phyloP scores from a whole-genome alignment of 2,888 invertebrate genomes.

The Mermis nigrescens region DNA sequence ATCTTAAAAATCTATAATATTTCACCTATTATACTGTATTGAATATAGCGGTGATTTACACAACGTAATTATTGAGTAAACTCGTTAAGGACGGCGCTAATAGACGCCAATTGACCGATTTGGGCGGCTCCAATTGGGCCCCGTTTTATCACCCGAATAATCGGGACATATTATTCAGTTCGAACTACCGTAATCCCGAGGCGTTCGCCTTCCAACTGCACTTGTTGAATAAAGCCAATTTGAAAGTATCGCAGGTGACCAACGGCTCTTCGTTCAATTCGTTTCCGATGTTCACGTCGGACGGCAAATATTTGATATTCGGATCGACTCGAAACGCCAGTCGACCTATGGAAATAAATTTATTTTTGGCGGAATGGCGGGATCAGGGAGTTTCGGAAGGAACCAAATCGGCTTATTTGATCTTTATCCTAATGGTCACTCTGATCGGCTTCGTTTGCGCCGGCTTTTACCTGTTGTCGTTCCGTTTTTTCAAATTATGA shows the following conservation, averaged over 20 bases:
- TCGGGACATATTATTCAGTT: slow-evolving; percentile 16
- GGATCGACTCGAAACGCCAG: slow-evolving; percentile 17
- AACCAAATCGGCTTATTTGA: too few relatives aligned
- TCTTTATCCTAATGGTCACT: too few relatives aligned
- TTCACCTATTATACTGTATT: too few relatives aligned
- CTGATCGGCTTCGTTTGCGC: too few relatives aligned
- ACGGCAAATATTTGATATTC: slow-evolving; percentile 22
- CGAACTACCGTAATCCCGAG: slow-evolving; percentile 15
- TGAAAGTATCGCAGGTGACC: slow-evolving; percentile 20
- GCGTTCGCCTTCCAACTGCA: slow-evolving; percentile 24
- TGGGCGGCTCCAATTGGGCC: slow-evolving; percentile 27
- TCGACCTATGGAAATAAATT: slow-evolving; percentile 15
- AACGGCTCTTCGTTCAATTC: slow-evolving; percentile 22
- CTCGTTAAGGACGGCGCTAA: slow-evolving; percentile 20
- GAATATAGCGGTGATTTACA: too few relatives aligned
- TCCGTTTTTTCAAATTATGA: too few relatives aligned
- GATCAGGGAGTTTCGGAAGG: too few relatives aligned
- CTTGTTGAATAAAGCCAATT: slow-evolving; percentile 20
- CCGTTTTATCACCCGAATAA: slow-evolving; percentile 26
- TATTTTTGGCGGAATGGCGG: slow-evolving; percentile 19
- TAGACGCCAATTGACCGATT: slow-evolving; percentile 21
- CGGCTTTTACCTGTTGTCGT: too few relatives aligned
- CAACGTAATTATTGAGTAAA: too few relatives aligned
- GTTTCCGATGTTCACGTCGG: slow-evolving; percentile 26
- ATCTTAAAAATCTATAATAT: too few relatives aligned